Percentiles rank a stretch among this genome's conserved stretches.
These are phyloP conservation scores for Jaculus jaculus DNA, from an alignment of 2,113 vertebrate genomes.

Conservation along the genomic window DNA sequence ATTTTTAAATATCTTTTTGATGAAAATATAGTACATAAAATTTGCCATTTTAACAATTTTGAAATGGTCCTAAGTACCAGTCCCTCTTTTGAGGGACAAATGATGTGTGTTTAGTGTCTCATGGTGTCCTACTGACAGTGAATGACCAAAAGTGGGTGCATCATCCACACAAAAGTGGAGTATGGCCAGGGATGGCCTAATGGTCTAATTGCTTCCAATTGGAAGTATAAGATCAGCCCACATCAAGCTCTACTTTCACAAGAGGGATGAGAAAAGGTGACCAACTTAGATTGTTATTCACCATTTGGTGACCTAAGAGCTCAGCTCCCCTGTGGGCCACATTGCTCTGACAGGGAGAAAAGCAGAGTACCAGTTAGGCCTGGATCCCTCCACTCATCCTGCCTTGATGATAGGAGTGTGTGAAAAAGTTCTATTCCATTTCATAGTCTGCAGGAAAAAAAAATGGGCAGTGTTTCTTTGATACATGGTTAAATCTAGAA, in stretches of 20 bases:
- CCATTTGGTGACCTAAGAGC: neutral
- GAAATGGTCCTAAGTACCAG: no score
- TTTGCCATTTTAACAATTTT: no score
- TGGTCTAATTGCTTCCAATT: neutral
- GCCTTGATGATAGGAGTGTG: no score
- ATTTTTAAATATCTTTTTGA: no score
- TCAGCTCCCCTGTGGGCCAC: neutral
- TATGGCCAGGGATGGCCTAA: neutral
- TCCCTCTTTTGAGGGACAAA: neutral
- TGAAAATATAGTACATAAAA: no score
- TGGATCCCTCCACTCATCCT: neutral
- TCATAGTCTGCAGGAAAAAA: neutral
- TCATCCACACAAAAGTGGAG: neutral
- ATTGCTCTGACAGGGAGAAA: neutral
- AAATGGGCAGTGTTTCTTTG: neutral
- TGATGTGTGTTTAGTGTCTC: neutral
- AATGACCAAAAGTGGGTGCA: neutral
- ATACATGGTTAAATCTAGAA: neutral
- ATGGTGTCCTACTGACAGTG: neutral
- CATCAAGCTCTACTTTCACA: no score
- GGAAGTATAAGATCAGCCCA: neutral
- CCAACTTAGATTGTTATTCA: neutral
- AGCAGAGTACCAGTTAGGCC: neutral
- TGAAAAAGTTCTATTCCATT: neutral
- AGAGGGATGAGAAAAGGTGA: neutral